These are phyloP conservation scores for Struthio camelus DNA, from an alignment of 2,113 vertebrate genomes.

Conservation along the genomic window DNA sequence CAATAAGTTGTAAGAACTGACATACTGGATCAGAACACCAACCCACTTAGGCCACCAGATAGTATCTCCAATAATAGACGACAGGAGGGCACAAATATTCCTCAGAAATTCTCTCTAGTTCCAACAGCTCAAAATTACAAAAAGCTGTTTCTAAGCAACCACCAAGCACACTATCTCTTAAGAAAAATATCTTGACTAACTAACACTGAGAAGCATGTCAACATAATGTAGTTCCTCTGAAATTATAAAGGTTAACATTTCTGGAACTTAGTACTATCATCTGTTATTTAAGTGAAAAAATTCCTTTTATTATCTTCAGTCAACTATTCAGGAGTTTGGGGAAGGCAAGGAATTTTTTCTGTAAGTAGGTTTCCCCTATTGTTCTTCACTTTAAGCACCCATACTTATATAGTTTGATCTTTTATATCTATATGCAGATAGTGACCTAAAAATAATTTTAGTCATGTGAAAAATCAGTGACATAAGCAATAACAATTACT, in stretches of 20 bases:
- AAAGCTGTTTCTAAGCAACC: neutral
- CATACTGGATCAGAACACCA: neutral
- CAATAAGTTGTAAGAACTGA: neutral
- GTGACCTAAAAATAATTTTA: neutral
- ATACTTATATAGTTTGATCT: neutral
- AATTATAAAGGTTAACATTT: neutral
- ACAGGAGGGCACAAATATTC: fast-evolving
- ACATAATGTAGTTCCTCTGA: neutral
- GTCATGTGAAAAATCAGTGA: neutral
- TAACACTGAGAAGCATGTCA: too few relatives aligned
- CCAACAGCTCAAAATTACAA: neutral
- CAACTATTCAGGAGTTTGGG: neutral
- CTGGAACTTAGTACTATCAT: neutral
- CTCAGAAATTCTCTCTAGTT: neutral
- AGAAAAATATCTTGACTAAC: neutral
- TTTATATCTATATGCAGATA: neutral
- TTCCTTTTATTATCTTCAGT: neutral
- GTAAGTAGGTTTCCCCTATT: neutral
- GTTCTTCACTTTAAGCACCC: neutral
- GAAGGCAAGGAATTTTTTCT: neutral
- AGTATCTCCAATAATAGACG: neutral
- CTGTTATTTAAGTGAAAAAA: neutral
- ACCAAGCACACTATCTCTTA: neutral
- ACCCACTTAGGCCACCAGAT: neutral
- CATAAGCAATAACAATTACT: neutral